Conservation (phyloP, 2,888 invertebrate species). For the Galeruca laticollis region DNA sequence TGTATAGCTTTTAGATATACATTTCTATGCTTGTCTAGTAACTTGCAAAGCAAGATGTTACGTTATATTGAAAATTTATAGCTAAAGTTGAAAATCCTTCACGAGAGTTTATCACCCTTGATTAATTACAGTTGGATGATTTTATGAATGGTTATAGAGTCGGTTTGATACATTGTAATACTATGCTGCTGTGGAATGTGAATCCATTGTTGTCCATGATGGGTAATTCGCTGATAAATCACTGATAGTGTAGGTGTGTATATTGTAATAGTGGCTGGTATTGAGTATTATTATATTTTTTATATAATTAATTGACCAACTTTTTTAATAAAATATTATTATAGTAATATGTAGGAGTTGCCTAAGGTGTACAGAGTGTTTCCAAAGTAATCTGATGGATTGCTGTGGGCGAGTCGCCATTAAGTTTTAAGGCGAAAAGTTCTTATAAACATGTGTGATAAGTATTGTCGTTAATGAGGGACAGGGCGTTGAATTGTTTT, state of each 20-base stretch:
- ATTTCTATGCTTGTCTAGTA: background rate
- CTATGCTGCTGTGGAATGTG: background rate
- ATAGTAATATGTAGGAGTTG: too few relatives aligned
- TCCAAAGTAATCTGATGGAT: too few relatives aligned
- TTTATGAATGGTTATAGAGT: slow-evolving; percentile 1
- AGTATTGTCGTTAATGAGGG: too few relatives aligned
- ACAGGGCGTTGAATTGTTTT: too few relatives aligned
- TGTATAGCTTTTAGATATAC: background rate
- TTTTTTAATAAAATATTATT: too few relatives aligned
- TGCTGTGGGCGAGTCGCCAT: too few relatives aligned
- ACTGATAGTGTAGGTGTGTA: background rate
- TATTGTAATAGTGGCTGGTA: background rate
- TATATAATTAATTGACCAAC: too few relatives aligned
- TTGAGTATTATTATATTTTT: too few relatives aligned
- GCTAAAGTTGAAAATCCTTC: background rate
- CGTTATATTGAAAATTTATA: background rate
- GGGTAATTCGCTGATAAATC: background rate
- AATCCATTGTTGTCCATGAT: slow-evolving; percentile 4
- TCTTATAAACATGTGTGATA: too few relatives aligned
- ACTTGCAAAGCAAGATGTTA: background rate
- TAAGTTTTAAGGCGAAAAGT: too few relatives aligned
- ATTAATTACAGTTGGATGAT: background rate
- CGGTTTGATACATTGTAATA: background rate
- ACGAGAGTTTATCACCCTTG: background rate
- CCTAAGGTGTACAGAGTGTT: too few relatives aligned